Percentiles rank a stretch among this genome's conserved stretches.
Conservation (phyloP, 2,888 invertebrate genomes). For the Argynnis bischoffii region DNA sequence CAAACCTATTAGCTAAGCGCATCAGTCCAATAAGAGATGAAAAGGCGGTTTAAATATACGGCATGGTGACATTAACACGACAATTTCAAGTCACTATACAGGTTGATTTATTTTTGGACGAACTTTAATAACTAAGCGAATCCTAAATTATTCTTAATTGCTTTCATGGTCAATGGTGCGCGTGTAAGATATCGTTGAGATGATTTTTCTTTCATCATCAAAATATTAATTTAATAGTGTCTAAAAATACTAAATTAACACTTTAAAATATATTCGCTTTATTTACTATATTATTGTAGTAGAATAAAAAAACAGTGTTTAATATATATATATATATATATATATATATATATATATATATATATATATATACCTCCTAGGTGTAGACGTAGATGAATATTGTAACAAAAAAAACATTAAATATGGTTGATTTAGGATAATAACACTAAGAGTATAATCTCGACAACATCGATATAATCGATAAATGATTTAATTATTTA, state of each 20-base stretch:
- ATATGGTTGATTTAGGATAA: not conserved
- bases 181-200: constrained; percentile 19
- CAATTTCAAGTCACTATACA: constrained; percentile 37
- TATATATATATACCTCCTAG: too few species aligned
- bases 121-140: constrained; percentile 31
- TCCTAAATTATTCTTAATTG: constrained; percentile 35
- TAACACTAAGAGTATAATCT: not conserved
- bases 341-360: too few species aligned
- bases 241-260: not conserved
- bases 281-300: too few species aligned
- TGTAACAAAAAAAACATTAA: not conserved
- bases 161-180: constrained; percentile 19
- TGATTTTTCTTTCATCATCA: constrained; percentile 30
- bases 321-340: too few species aligned
- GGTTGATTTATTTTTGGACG: constrained; percentile 52
- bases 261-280: not conserved
- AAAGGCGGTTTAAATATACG: not conserved
- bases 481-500: constrained; percentile 41
- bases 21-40: not conserved
- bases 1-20: not conserved
- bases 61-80: not conserved
- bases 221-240: constrained; percentile 14
- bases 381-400: too few species aligned
- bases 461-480: constrained; percentile 22
- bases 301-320: too few species aligned